These are phyloP conservation scores for Carlito syrichta DNA, from an alignment of 2,113 vertebrate species.

Conservation along the genomic window DNA sequence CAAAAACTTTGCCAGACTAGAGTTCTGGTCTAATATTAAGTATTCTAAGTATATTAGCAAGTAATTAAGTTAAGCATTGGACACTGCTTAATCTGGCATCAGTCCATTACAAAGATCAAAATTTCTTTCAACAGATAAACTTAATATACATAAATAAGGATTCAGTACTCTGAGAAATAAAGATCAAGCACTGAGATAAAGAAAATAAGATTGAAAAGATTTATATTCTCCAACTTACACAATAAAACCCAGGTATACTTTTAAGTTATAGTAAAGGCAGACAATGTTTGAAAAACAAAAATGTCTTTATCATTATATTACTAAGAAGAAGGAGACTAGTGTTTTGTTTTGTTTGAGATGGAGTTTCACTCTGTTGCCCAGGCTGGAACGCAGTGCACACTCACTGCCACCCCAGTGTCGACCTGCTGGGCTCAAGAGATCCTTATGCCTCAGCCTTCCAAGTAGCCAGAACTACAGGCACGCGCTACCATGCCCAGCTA, in stretches of 20 bases:
- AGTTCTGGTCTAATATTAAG: constrained; percentile 23
- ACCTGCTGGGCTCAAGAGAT: no score
- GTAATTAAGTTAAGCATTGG: neutral
- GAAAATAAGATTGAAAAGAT: neutral
- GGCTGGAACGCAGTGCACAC: no score
- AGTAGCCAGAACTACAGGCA: no score
- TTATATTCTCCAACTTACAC: constrained; percentile 21
- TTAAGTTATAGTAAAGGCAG: constrained; percentile 15
- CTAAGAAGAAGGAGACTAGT: neutral
- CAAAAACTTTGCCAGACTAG: constrained; percentile 7
- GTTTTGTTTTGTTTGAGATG: no score
- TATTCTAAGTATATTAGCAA: constrained; percentile 17
- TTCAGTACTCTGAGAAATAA: neutral
- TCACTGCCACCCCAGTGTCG: no score
- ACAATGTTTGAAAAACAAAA: constrained; percentile 30
- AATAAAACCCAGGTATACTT: constrained; percentile 40
- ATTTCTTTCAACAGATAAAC: constrained; percentile 13
- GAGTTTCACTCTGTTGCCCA: no score
- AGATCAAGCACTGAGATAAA: neutral
- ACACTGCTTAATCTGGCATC: no score
- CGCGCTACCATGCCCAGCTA: no score
- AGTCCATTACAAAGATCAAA: neutral
- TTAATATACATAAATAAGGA: neutral
- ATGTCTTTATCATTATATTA: constrained; percentile 27
- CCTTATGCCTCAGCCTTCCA: no score